Conservation (phyloP, 2,888 invertebrate species). For the Hydraecia micacea region DNA sequence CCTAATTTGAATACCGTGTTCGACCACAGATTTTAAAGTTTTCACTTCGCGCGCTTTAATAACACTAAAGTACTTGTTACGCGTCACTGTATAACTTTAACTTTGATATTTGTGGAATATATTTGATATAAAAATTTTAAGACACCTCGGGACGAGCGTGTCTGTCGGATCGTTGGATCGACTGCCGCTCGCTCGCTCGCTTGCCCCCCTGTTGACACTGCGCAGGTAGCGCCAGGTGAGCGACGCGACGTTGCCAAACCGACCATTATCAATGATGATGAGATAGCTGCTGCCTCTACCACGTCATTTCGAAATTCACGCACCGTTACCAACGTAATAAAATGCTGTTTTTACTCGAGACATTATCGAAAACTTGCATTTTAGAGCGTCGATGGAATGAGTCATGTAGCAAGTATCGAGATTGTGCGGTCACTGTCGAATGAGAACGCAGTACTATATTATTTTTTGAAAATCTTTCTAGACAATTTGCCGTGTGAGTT, state of each 20-base stretch:
- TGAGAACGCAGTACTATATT: constrained; percentile 55
- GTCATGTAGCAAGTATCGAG: constrained; percentile 67
- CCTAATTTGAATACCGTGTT: constrained; percentile 71
- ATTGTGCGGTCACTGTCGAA: constrained; percentile 56
- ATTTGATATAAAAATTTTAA: constrained; percentile 71
- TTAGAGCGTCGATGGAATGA: constrained; percentile 74
- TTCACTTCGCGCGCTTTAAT: constrained; percentile 72
- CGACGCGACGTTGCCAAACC: constrained; percentile 89
- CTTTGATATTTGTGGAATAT: constrained; percentile 75
- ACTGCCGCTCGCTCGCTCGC: constrained; percentile 81
- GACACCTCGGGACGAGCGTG: constrained; percentile 80
- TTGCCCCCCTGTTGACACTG: constrained; percentile 88
- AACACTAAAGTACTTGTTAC: constrained; percentile 68
- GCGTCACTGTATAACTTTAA: constrained; percentile 69
- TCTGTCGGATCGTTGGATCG: constrained; percentile 84
- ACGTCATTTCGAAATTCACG: constrained; percentile 81
- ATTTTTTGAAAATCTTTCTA: constrained; percentile 61
- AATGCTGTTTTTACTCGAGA: constrained; percentile 73
- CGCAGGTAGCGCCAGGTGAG: constrained; percentile 90
- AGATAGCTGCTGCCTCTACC: constrained; percentile 83
- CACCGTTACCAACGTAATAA: constrained; percentile 79
- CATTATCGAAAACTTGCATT: constrained; percentile 63
- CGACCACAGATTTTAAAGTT: constrained; percentile 69
- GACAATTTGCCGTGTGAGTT: constrained; percentile 60
- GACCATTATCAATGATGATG: constrained; percentile 89